Base-by-base conservation (phyloP, 2,888 invertebrate species). In the Melipona beecheii region DNA sequence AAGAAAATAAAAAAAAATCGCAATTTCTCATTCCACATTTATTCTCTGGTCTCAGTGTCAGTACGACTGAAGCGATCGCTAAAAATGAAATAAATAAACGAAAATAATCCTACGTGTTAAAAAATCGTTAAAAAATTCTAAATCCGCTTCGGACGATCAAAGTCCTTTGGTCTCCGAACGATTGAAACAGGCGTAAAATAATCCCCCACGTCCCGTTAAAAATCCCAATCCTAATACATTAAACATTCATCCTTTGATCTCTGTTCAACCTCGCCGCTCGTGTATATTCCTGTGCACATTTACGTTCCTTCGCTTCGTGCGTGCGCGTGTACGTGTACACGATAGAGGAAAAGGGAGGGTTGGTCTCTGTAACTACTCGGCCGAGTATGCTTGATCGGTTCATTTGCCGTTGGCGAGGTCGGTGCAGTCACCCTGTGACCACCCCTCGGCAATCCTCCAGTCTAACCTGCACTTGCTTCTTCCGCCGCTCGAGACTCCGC, bases 351-450 rank as follows among this genome's bases (percentile, higher is more conserved):
- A 49, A 52, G 72, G 49, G 62, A 43, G 9, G n/a, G 17, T 54
- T 56, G 77, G 85, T 86, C 86, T 84, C 78, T 85, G 86, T 82
- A 86, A 89, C 86, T 89, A 91, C 91, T 91, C 83, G 87, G 82
- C 77, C 74, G 77, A 87, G 77, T 86, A 86, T 86, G 87, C 88
- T 87, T 81, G 89, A 90, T 89, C 86, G 90, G 87, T 89, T 91
- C 85, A 89, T 90, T 91, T 89, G 86, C 85, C 73, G 73, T 70
- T 75, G 66, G 74, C 43, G 54, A 84, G 73, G n/a, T n/a, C n/a
- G 72, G 77, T 77, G 78, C 84, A 80, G 76, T 81, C 84, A 72
- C 76, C 62, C 73, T 65, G 31, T 72, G 73, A 78, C 77, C 78
- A 71, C 65, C 66, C 43, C 87, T 75, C 62, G 69, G 65, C 82